Evolutionary conservation across 2,888 invertebrate species (phyloP).

Genomic region (Parapristionchus giblindavisi): DNA sequence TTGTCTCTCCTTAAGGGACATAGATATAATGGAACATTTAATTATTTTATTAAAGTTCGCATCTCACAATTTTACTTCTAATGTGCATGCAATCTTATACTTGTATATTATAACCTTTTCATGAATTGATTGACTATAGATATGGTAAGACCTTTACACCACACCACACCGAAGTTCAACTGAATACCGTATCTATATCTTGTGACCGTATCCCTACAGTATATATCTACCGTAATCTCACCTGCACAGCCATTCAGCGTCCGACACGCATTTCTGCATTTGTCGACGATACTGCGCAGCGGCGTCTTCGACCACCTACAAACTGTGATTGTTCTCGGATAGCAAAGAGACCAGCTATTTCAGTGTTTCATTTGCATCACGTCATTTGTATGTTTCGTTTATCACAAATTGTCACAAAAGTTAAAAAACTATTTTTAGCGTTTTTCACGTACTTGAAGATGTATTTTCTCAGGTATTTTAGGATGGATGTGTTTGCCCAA

Average conservation of each 20-base stretch:
- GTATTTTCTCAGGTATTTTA: too few species aligned
- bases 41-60: too few species aligned
- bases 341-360: not conserved
- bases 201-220: conserved; percentile 38
- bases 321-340: not conserved
- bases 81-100: too few species aligned
- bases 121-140: not conserved
- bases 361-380: too few species aligned
- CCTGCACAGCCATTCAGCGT: conserved; percentile 49
- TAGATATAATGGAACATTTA: too few species aligned
- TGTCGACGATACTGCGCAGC: conserved; percentile 37
- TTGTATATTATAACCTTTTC: too few species aligned
- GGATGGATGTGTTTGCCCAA: too few species aligned
- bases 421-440: too few species aligned
- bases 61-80: too few species aligned
- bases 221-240: conserved; percentile 37
- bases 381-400: too few species aligned
- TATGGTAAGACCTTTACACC: not conserved
- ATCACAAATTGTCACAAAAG: conserved; percentile 5
- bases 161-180: not conserved
- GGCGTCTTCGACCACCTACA: conserved; percentile 41
- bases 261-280: conserved; percentile 38
- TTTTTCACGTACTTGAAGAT: too few species aligned
- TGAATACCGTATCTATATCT: not conserved
- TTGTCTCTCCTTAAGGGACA: conserved; percentile 10